Percentiles rank a stretch among this genome's conserved stretches.
Evolutionary conservation across 2,113 vertebrate species (phyloP).

Genomic region (Trachemys scripta): DNA sequence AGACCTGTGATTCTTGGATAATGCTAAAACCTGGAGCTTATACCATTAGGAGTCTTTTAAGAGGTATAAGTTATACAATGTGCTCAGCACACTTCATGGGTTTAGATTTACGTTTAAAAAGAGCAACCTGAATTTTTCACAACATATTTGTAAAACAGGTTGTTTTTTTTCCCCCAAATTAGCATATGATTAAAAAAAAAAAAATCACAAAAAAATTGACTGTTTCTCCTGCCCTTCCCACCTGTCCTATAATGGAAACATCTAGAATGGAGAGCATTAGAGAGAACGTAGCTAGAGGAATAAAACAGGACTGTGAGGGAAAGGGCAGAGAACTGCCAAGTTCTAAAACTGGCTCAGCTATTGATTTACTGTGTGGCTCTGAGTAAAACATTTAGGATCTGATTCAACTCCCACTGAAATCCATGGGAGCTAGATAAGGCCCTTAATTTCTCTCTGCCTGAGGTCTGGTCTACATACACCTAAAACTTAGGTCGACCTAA

Average conservation of each 20-base stretch:
- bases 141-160: not conserved
- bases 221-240: not conserved
- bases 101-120: conserved; percentile 21
- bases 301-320: not conserved
- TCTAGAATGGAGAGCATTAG: not conserved
- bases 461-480: too few relatives aligned
- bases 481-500: too few relatives aligned
- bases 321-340: not conserved
- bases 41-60: not conserved
- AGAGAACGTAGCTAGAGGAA: not conserved
- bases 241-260: not conserved
- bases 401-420: not conserved
- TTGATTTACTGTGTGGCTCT: not conserved
- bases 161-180: not conserved
- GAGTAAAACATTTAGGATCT: not conserved
- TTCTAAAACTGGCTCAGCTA: not conserved
- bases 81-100: not conserved
- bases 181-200: not conserved
- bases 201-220: conserved; percentile 6
- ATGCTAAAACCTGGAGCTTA: conserved; percentile 5
- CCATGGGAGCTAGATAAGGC: too few relatives aligned
- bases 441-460: too few relatives aligned
- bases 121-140: not conserved
- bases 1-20: conserved; percentile 28
- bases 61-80: conserved; percentile 13